Conservation (phyloP, 1,140 invertebrate genomes). For the Dendroctonus ponderosae region DNA sequence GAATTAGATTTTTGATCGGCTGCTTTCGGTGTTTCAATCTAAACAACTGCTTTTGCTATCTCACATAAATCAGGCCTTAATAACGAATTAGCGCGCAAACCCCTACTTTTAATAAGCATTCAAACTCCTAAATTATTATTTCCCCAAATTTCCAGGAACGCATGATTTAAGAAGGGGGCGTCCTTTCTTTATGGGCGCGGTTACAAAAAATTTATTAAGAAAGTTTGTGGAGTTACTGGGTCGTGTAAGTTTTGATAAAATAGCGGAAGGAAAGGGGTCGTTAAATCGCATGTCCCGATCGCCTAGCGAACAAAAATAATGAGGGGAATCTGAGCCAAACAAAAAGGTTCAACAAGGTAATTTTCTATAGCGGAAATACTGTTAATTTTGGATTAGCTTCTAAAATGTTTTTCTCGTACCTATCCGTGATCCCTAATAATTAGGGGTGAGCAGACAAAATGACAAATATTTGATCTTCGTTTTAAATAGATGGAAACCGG, state of each 20-base stretch:
- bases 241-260: constrained; percentile 32
- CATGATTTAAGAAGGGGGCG: constrained; percentile 14
- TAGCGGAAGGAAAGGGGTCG: constrained; percentile 31
- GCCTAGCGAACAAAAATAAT: constrained; percentile 22
- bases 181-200: constrained; percentile 16
- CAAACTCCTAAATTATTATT: constrained; percentile 27
- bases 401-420: too few species aligned
- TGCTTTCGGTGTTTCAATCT: too few species aligned
- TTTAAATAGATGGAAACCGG: too few species aligned
- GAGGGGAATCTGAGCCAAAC: background rate
- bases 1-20: too few species aligned
- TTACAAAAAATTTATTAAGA: constrained; percentile 32
- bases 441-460: too few species aligned
- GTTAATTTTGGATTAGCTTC: too few species aligned
- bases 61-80: background rate
- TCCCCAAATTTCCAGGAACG: constrained; percentile 23
- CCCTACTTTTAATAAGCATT: constrained; percentile 26
- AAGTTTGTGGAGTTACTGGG: constrained; percentile 30
- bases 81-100: constrained; percentile 25
- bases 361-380: background rate
- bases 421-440: too few species aligned
- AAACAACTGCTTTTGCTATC: too few species aligned
- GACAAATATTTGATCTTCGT: too few species aligned
- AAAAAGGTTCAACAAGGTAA: constrained; percentile 1
- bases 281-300: constrained; percentile 29